Evolutionary conservation across 2,797 vertebrate genomes (phyloP), one percentile per base, ranked within the genome.

Genomic region (Chelmon rostratus): DNA sequence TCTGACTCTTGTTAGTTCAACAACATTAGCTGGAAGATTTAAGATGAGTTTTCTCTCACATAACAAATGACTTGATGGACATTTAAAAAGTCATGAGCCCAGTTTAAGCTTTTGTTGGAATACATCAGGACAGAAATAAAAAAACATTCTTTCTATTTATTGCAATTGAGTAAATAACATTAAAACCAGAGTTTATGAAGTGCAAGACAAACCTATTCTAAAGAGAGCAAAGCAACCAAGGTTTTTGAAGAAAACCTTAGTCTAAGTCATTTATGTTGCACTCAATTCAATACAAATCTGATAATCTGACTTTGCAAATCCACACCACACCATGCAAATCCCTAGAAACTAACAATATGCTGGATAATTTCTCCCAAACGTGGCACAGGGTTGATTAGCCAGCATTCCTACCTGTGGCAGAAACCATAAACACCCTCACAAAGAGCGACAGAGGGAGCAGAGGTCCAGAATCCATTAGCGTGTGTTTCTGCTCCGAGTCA

Each of bases 381-480:
- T 37, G 35, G 4, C 47, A 31, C 35, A 25, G 13, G 33, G n/a
- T 42, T 54, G 6, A 65, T 63, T 5, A 53, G 16, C 31, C 13
- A 46, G 50, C 3, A 6, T 68, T 73, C 90, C 53, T 92, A 94
- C 93, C 94, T 91, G 88, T 74, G n/a, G 78, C 59, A 57, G 80
- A 88, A 69, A 91, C 75, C 73, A 89, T 42, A 15, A 86, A 53
- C 57, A 90, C 68, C 54, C 76, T 78, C 8, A 90, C 6, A 19
- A 91, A 76, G 83, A 92, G 70, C 13, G 72, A 65, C 57, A 71
- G 40, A 35, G 58, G 68, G 63, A 58, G 16, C 4, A 0, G 54
- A 78, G 49, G 40, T 88, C 79, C 83, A 76, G 56, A 83, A 86
- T 90, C 90, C 94, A 94, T 95, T 72, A 69, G 74, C 38, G 68